Evolutionary conservation across 2,797 vertebrate genomes (phyloP), one percentile per base, ranked within the genome.

Genomic region (Galago senegalensis): DNA sequence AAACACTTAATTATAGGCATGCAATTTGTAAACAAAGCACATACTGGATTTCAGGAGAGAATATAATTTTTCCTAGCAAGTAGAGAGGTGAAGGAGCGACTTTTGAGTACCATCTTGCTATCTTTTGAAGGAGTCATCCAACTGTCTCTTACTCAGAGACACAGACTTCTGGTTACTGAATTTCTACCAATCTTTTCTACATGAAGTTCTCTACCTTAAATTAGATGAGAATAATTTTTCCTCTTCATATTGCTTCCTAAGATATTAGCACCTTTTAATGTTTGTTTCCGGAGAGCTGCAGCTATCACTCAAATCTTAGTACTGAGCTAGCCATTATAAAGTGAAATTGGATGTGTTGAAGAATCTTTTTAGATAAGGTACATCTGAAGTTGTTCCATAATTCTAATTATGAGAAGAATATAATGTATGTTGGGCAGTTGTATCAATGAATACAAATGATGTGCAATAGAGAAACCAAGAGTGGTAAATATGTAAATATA

Each of bases 101-200:
- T 92, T 96, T 81, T 96, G 77, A 86, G 14, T 92, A 82, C 87
- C 76, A 58, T 27, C 31, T 96, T 90, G 31, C 34, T 95, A 8
- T 95, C 53, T 96, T 96, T 97, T 69, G 80, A 56, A 94, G 76
- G 46, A 76, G 8, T 84, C 83, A 85, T 96, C 60, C 65, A 92
- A 34, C 58, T 93, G 84, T n/a, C 67, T 96, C 70, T 94, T 97
- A 61, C 82, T 69, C 73, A 16, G 37, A 96, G 72, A 76, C 49
- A 72, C 58, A 90, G 88, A 75, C 4, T 91, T 91, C 60, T 89
- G 76, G 49, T 75, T 92, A 61, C 72, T 94, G 29, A 85, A 88
- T 96, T 89, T 92, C 76, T 89, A 56, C 49, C 86, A 96, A 9
- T 0, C 82, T 73, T 81, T 84, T 87, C 65, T 67, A 17, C 70